phyloP scores from a whole-genome alignment of 1,140 invertebrate species.

The Drosophila quadrilineata region DNA sequence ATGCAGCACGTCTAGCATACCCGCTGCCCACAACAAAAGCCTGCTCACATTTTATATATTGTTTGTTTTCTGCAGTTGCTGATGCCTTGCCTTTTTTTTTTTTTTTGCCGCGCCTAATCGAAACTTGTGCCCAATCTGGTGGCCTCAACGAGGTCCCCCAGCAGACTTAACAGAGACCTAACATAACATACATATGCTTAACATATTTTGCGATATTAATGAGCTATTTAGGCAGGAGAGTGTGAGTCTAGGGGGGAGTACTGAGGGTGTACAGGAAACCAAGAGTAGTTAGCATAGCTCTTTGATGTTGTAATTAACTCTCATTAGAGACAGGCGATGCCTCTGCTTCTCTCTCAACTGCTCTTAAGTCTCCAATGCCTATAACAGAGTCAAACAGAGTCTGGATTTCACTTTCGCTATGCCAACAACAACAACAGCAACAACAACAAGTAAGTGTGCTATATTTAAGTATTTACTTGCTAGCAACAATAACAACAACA shows the following conservation, averaged over 20 bases:
- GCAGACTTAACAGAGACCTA: too few relatives aligned
- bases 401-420: conserved; percentile 52
- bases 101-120: conserved; percentile 53
- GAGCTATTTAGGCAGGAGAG: conserved; percentile 8
- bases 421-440: conserved; percentile 35
- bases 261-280: neutral
- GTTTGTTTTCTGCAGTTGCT: conserved; percentile 11
- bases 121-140: conserved; percentile 36
- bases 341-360: too few relatives aligned
- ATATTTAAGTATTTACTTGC: conserved; percentile 58
- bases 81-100: conserved; percentile 35
- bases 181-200: conserved; percentile 20
- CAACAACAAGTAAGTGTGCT: conserved; percentile 44
- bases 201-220: conserved; percentile 29
- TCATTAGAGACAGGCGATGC: conserved; percentile 47
- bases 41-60: conserved; percentile 7
- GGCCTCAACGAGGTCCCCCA: conserved; percentile 11
- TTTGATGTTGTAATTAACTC: conserved; percentile 59
- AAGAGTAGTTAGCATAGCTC: neutral
- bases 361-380: conserved; percentile 15
- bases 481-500: neutral
- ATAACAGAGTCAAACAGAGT: neutral
- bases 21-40: too few relatives aligned
- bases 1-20: too few relatives aligned
- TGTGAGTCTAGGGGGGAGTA: neutral